Evolutionary conservation across 1,140 invertebrate species (phyloP).

Genomic region (Drosophila ananassae): DNA sequence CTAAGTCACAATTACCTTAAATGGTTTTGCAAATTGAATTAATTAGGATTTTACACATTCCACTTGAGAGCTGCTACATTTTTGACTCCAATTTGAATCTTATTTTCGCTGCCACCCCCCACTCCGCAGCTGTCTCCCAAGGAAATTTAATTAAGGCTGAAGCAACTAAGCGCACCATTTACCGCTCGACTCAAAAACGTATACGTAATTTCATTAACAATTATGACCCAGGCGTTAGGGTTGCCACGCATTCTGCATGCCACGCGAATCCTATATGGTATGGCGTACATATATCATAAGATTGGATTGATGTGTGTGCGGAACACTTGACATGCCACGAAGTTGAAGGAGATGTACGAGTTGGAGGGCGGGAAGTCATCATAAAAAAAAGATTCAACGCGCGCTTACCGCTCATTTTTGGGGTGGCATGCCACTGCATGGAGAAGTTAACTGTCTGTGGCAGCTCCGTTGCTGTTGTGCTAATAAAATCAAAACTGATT

Average conservation of each 20-base stretch:
- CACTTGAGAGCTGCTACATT: slow-evolving; percentile 19
- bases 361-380: slow-evolving; percentile 22
- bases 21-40: slow-evolving; percentile 36
- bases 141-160: slow-evolving; percentile 47
- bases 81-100: slow-evolving; percentile 23
- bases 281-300: slow-evolving; percentile 16
- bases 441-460: slow-evolving; percentile 25
- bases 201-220: slow-evolving; percentile 60
- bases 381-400: slow-evolving; percentile 50
- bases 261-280: background rate
- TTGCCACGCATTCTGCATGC: slow-evolving; percentile 21
- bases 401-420: slow-evolving; percentile 52
- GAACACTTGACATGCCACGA: slow-evolving; percentile 33
- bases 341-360: slow-evolving; percentile 7
- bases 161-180: slow-evolving; percentile 49
- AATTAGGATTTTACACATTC: slow-evolving; percentile 37
- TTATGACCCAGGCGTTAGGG: slow-evolving; percentile 40
- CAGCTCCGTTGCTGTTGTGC: slow-evolving; percentile 52
- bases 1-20: slow-evolving; percentile 25
- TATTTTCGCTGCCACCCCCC: background rate
- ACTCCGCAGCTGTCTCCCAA: slow-evolving; percentile 17
- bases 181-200: slow-evolving; percentile 49
- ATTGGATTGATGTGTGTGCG: slow-evolving; percentile 42
- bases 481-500: slow-evolving; percentile 82
- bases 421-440: slow-evolving; percentile 4